Evolutionary conservation across 2,888 invertebrate species (phyloP), one percentile per base, ranked within the genome.

Genomic region (Myopa testacea): DNA sequence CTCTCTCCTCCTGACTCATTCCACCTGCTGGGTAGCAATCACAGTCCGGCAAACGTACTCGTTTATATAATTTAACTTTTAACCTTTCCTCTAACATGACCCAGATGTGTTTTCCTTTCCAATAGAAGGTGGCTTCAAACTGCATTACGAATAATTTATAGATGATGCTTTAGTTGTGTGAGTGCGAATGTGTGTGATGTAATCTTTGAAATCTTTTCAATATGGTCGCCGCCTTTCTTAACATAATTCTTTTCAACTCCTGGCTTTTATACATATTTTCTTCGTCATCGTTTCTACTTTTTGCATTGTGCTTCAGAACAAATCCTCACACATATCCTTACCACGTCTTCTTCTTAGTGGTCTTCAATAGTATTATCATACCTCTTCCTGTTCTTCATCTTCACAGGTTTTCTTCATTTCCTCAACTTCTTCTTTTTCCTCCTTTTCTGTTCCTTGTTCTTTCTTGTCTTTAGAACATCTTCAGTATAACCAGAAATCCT

Each of bases 101-200:
- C 65, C 71, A 75, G 75, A 75, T 75, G 77, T 78, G 74, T 62
- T 78, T 70, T 78, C 70, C 52, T 78, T 75, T 45, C 74, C 70
- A 70, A 52, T 58, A 58, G 67, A 69, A 74, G 62, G 34, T 26
- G 75, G 52, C 69, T 75, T 52, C 70, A 26, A 70, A 78, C 70
- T 78, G 74, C 74, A 78, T 74, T 78, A 70, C 69, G 45, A 67
- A 73, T 77, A 74, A 67, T 70, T 78, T 70, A 69, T 78, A 70
- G 70, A 78, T 63, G 75, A 74, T 78, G 38, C 65, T 62, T n/a
- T 62, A 55, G 52, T 76, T 52, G 62, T 69, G 60, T 62, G 69
- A 26, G 38, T 60, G 45, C 70, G 77, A n/a, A n/a, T 68, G 45
- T 58, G 52, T 52, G 19, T 40, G 40, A 52, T 40, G 68, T 6